Base-by-base conservation (phyloP, 37 sponge, comb jelly and placozoan species). In the Ephydatia muelleri region DNA sequence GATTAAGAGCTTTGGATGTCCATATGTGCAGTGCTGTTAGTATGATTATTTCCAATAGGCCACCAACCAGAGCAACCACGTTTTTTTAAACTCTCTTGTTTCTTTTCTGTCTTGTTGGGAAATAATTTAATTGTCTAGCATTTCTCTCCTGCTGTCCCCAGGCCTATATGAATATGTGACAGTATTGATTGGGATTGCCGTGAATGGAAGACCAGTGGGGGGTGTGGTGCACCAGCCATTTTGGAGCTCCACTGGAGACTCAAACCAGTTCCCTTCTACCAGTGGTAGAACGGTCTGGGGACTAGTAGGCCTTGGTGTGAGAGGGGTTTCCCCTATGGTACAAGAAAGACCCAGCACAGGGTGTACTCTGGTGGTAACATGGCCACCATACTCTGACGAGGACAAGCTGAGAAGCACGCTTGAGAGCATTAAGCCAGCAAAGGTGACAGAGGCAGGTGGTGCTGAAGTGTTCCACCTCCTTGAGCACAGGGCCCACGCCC, bases 151-250 rank as follows among this genome's bases (percentile, higher is more conserved):
- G n/a, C n/a, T n/a, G 47, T 43, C 11, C 38, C n/a, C 76, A 90
- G 96, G 96, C 14, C 85, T 88, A 25, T n/a, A 74, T 9, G 94
- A 95, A 28, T 87, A 93, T 81, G 98, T 97, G 64, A 97, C 98
- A 38, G 95, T 95, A 26, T 78, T 97, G 73, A 85, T 94, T 47
- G 99, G 99, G 5, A 93, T 98, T 49, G 91, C 95, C 31, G 90
- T 93, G 43, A 48, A 78, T 0, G 95, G 95, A 0, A 75, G 83
- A 67, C 71, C 99, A 34, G 91, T 94, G 4, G 95, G 82, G 8
- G 99, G 99, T 25, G 92, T 98, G 49, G 84, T 98, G 28, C 90
- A 96, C 67, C 96, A 96, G 78, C 99, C 99, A 69, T 98, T 93
- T 77, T 85, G 33, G 43, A 49, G 49, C 19, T 43, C 8, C 4